Conservation (phyloP, 2,113 vertebrate genomes). For the Nannobrachium achirus region DNA sequence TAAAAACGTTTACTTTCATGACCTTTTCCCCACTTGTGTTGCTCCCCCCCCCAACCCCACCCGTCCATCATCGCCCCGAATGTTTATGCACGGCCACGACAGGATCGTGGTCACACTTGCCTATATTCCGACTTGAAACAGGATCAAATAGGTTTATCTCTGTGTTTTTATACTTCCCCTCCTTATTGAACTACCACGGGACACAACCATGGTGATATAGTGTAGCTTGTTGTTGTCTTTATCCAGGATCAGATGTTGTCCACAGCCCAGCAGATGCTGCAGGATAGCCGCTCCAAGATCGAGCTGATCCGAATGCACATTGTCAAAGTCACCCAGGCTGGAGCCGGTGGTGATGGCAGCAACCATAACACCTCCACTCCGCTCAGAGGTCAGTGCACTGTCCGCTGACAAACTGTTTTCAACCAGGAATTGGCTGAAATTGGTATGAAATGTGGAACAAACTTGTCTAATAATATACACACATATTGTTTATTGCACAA, state of each 20-base stretch:
- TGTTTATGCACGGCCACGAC: neutral
- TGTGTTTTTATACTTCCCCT: conserved; percentile 1
- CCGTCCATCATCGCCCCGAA: conserved; percentile 11
- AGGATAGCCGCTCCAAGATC: conserved; percentile 78
- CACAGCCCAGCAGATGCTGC: conserved; percentile 78
- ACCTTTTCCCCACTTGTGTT: too few species aligned
- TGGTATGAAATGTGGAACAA: too few species aligned
- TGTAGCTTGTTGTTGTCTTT: conserved; percentile 51
- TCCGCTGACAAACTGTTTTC: neutral
- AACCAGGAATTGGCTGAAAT: too few species aligned
- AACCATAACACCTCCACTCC: conserved; percentile 38
- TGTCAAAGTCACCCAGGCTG: conserved; percentile 73
- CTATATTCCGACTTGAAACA: conserved; percentile 10
- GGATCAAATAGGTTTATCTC: conserved; percentile 12
- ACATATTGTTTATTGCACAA: too few species aligned
- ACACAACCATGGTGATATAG: conserved; percentile 4
- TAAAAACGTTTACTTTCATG: too few species aligned
- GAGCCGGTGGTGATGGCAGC: conserved; percentile 30
- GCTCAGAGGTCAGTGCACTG: conserved; percentile 54
- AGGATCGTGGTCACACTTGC: neutral
- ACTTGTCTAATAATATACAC: too few species aligned
- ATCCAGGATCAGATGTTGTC: conserved; percentile 76
- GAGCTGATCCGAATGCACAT: conserved; percentile 77
- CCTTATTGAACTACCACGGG: neutral
- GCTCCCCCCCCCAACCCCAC: conserved; percentile 14